Conservation (phyloP, 1,140 invertebrate species). For the Philotrypesis tridentata region DNA sequence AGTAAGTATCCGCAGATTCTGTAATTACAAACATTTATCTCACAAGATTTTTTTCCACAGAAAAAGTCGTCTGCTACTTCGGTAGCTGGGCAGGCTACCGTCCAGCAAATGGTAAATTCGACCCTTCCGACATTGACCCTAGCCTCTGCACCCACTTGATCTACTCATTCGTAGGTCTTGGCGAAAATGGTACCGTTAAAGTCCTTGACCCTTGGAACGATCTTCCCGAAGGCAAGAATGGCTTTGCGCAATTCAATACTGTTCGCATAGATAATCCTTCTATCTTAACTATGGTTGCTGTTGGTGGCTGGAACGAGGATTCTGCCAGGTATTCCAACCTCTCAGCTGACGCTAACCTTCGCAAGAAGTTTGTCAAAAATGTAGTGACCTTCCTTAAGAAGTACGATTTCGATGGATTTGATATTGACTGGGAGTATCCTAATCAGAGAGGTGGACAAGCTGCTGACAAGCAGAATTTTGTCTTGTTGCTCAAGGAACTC, state of each 20-base stretch:
- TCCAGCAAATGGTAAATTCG: constrained; percentile 77
- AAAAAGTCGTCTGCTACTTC: constrained; percentile 78
- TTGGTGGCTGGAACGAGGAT: constrained; percentile 87
- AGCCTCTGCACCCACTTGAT: constrained; percentile 83
- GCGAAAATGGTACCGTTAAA: constrained; percentile 70
- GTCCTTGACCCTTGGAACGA: constrained; percentile 26
- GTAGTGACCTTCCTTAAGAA: constrained; percentile 54
- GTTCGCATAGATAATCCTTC: constrained; percentile 79
- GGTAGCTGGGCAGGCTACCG: constrained; percentile 85
- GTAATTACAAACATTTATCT: neutral
- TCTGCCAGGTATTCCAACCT: constrained; percentile 78
- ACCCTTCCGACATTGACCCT: constrained; percentile 77
- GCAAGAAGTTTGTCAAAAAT: constrained; percentile 61
- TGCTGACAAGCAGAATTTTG: constrained; percentile 73
- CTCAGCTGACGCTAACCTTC: constrained; percentile 37
- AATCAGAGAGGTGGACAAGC: constrained; percentile 58
- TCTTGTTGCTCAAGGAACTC: constrained; percentile 75
- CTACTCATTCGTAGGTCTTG: constrained; percentile 82
- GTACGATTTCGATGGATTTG: constrained; percentile 66
- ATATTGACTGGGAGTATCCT: constrained; percentile 73
- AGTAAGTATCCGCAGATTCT: neutral
- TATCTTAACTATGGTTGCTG: constrained; percentile 81
- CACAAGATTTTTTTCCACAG: neutral
- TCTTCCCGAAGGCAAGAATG: constrained; percentile 55
- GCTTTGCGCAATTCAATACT: constrained; percentile 71